A percentile compares a stretch with the other conserved stretches of the same genome.
Conservation (phyloP, 2,113 vertebrate genomes). For the Henicopernis longicauda region DNA sequence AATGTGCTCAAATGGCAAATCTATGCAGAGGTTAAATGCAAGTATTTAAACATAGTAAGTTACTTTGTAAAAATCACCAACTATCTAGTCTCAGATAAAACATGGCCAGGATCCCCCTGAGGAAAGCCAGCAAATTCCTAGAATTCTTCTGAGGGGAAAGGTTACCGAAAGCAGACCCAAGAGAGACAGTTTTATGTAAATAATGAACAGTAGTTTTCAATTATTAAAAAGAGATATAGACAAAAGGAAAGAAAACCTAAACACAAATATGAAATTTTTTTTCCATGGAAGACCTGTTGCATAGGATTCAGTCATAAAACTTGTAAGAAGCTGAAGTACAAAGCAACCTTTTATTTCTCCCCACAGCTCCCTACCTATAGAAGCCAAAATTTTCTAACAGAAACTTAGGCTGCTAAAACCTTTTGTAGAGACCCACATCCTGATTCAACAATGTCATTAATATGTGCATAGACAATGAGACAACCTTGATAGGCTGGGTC, state of each 20-base stretch:
- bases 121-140: constrained; percentile 77
- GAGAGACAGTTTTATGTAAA: constrained; percentile 75
- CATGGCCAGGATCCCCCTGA: constrained; percentile 60
- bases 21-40: constrained; percentile 27
- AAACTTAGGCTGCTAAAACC: constrained; percentile 7
- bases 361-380: not conserved
- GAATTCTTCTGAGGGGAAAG: constrained; percentile 79
- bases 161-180: constrained; percentile 73
- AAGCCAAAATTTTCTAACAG: not conserved
- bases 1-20: not conserved
- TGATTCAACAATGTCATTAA: not conserved
- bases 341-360: constrained; percentile 5
- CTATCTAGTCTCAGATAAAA: constrained; percentile 71
- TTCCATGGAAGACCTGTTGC: constrained; percentile 57
- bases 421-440: not conserved
- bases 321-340: constrained; percentile 23
- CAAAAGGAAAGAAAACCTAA: constrained; percentile 42
- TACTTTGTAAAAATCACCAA: constrained; percentile 21
- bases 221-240: constrained; percentile 68
- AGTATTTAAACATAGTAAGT: constrained; percentile 43
- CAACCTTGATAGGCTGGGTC: not conserved
- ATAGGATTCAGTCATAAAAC: constrained; percentile 49
- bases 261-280: constrained; percentile 33
- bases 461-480: not conserved
- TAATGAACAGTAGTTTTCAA: constrained; percentile 77